Evolutionary conservation across 2,113 vertebrate species (phyloP).

Genomic region (Sinosuthora webbiana): DNA sequence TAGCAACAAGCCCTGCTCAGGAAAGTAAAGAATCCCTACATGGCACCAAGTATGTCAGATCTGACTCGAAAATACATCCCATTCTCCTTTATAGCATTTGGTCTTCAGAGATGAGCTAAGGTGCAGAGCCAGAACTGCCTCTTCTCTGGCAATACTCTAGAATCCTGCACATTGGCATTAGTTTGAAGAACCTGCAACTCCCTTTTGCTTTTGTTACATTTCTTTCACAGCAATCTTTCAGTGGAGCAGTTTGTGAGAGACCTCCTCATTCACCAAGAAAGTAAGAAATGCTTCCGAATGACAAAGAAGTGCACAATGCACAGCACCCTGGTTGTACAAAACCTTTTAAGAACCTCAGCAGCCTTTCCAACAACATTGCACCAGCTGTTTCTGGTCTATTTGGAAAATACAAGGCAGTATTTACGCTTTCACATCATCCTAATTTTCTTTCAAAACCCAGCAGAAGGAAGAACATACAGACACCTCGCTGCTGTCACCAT

Average conservation of each 20-base stretch:
- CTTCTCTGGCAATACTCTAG: not conserved
- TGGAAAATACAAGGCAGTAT: not conserved
- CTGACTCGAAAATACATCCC: not conserved
- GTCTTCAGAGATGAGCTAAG: not conserved
- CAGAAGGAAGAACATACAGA: not conserved
- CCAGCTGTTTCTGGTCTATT: not conserved
- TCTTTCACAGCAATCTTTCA: not conserved
- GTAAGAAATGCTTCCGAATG: not conserved
- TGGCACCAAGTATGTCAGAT: not conserved
- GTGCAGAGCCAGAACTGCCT: not conserved
- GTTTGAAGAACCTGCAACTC: not conserved
- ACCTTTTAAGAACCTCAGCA: not conserved
- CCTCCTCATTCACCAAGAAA: not conserved
- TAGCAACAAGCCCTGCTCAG: not conserved
- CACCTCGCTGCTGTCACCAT: not conserved
- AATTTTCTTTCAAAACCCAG: slow-evolving; percentile 10
- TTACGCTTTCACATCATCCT: not conserved
- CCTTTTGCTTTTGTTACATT: not conserved
- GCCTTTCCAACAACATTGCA: not conserved
- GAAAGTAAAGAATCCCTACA: not conserved
- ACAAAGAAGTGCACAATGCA: not conserved
- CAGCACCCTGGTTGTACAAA: not conserved
- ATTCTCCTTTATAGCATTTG: not conserved
- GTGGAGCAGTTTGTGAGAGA: not conserved
- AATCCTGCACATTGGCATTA: not conserved